Evolutionary conservation across 2,888 invertebrate species (phyloP), one percentile per base, ranked within the genome.

Genomic region (Epinotia brunnichana): DNA sequence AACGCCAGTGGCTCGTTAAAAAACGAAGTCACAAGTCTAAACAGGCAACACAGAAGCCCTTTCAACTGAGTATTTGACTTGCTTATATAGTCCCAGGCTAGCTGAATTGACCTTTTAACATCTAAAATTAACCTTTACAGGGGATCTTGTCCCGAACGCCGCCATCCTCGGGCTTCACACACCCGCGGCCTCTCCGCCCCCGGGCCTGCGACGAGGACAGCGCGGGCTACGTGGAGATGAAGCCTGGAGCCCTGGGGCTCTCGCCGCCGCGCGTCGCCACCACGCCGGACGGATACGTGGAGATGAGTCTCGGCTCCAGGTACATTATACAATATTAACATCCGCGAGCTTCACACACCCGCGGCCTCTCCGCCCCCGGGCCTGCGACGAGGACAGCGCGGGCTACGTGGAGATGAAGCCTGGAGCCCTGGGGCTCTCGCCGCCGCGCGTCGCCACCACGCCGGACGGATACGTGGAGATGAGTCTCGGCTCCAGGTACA

Each of bases 401-500:
- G 95, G 94, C 60, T 95, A 95, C 87, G 92, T 95, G 76, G 95
- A 95, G 84, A 95, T 95, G 95, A 90, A 90, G 78, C 93, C 82
- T 82, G 91, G 85, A 62, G 85, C 79, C 90, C 90, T 51, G 86
- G 86, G 74, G 24, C 60, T 29, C 1, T 44, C 74, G 19, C 66
- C 67, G 29, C 67, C 67, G 39, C 70, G 56, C 15, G 77, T 70
- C 70, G 59, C 78, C 69, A 59, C 85, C 61, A 88, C 92, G 0
- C 91, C 92, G 2, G 95, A 95, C 59, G 95, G 95, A 41, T 95
- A 95, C 82, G 95, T 95, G 51, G 95, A 95, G 81, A 96, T 96
- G 95, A 93, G 93, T 56, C 95, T 90, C 87, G 84, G 80, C 85
- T 82, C 69, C 85, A 81, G 72, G 61, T 75, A 63, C 76, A n/a